phyloP scores from a whole-genome alignment of 2,113 vertebrate genomes.

The Protobothrops mucrosquamatus region DNA sequence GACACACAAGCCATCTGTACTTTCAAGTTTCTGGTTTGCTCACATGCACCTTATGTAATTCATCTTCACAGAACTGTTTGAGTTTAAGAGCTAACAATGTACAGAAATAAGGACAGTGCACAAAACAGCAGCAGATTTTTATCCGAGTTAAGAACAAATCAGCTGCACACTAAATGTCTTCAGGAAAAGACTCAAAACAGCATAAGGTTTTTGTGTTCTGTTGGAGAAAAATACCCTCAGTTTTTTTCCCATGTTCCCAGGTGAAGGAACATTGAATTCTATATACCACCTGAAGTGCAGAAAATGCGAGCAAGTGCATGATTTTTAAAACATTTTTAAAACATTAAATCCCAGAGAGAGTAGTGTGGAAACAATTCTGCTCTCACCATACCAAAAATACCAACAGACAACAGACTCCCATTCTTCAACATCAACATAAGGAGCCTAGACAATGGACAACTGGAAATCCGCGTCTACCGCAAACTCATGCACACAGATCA shows the following conservation, averaged over 20 bases:
- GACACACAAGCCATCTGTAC: neutral
- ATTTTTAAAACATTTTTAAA: neutral
- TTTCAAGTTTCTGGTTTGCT: neutral
- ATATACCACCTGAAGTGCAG: neutral
- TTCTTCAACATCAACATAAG: too few relatives aligned
- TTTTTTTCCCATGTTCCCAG: neutral
- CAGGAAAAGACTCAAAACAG: neutral
- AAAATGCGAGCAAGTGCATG: neutral
- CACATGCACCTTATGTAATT: neutral
- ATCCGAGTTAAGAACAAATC: neutral
- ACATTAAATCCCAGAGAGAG: neutral
- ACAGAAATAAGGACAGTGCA: neutral
- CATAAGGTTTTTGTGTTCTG: neutral
- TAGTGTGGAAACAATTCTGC: neutral
- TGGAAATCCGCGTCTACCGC: too few relatives aligned
- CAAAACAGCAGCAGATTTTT: neutral
- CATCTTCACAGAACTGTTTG: neutral
- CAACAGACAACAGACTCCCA: too few relatives aligned
- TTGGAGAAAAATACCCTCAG: neutral
- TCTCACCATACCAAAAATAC: neutral
- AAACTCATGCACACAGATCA: too few relatives aligned
- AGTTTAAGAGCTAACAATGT: neutral
- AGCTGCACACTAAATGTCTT: neutral
- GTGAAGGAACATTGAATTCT: neutral
- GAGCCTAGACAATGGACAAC: too few relatives aligned